Evolutionary conservation across 2,113 vertebrate species (phyloP).

Genomic region (Parotia lawesii): DNA sequence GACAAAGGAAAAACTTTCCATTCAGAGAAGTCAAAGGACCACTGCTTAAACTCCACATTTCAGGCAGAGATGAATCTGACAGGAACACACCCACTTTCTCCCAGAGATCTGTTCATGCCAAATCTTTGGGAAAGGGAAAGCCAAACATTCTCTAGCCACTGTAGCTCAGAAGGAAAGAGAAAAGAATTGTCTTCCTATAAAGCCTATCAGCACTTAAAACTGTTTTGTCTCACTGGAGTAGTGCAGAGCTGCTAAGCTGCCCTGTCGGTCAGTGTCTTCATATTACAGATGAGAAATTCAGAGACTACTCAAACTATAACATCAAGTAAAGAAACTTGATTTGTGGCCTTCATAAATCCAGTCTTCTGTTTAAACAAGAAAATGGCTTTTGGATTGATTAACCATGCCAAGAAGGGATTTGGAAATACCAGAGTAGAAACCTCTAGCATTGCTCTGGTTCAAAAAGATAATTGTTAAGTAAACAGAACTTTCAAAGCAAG

Average conservation of each 20-base stretch:
- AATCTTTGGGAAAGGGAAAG: not conserved
- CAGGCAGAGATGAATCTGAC: not conserved
- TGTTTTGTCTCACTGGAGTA: not conserved
- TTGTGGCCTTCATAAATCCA: constrained; percentile 12
- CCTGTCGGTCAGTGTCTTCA: not conserved
- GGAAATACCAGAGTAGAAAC: constrained; percentile 29
- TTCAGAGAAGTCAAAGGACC: not conserved
- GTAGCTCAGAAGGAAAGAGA: not conserved
- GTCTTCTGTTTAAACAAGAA: constrained; percentile 14
- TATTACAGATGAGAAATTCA: not conserved
- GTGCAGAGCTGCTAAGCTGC: not conserved
- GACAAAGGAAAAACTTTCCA: not conserved
- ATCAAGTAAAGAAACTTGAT: not conserved
- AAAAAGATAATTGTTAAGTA: constrained; percentile 53
- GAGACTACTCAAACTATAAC: not conserved
- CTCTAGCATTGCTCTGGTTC: constrained; percentile 17
- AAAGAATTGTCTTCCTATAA: not conserved
- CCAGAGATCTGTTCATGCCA: not conserved
- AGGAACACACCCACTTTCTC: not conserved
- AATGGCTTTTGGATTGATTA: not conserved
- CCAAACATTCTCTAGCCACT: not conserved
- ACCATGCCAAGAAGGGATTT: constrained; percentile 9
- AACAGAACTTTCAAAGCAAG: constrained; percentile 44
- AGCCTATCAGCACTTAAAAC: not conserved
- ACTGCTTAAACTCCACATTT: not conserved